A percentile compares a stretch with the other conserved stretches of the same genome.
Conservation (phyloP, 30 jellyfish, hydroid and myxozoan species). For the Haliclystus octoradiatus region DNA sequence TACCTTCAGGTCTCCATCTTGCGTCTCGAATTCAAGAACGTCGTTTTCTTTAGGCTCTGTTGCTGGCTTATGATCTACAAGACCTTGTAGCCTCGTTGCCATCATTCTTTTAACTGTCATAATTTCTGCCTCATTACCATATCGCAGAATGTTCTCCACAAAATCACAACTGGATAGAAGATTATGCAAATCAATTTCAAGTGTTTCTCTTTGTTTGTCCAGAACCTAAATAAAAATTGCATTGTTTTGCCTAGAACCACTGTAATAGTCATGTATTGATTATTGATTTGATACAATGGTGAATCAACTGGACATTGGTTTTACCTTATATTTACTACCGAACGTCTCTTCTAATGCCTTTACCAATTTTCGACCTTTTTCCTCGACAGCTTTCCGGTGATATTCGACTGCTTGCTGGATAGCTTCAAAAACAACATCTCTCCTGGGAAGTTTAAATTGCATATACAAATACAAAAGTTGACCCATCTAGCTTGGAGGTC, state of each 20-base stretch:
- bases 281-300: too few relatives aligned
- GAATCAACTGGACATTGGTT: too few relatives aligned
- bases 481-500: too few relatives aligned
- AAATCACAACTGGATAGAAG: slow-evolving; percentile 75
- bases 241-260: too few relatives aligned
- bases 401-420: slow-evolving; percentile 51
- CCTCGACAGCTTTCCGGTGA: slow-evolving; percentile 63
- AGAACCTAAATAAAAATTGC: slow-evolving; percentile 61
- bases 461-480: too few relatives aligned
- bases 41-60: slow-evolving; percentile 95
- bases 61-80: slow-evolving; percentile 61
- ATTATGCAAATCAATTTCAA: slow-evolving; percentile 76
- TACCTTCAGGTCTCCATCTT: slow-evolving; percentile 49
- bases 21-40: slow-evolving; percentile 39
- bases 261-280: too few relatives aligned
- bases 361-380: slow-evolving; percentile 49
- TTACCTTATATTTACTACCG: slow-evolving; percentile 57
- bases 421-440: slow-evolving; percentile 28
- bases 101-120: slow-evolving; percentile 68
- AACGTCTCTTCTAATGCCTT: slow-evolving; percentile 36
- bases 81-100: slow-evolving; percentile 49
- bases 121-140: slow-evolving; percentile 98
- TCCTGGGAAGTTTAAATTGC: too few relatives aligned
- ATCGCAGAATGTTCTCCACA: slow-evolving; percentile 79
- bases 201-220: slow-evolving; percentile 53